phyloP scores from a whole-genome alignment of 2,888 invertebrate genomes.

The Tolmerus cingulatus region DNA sequence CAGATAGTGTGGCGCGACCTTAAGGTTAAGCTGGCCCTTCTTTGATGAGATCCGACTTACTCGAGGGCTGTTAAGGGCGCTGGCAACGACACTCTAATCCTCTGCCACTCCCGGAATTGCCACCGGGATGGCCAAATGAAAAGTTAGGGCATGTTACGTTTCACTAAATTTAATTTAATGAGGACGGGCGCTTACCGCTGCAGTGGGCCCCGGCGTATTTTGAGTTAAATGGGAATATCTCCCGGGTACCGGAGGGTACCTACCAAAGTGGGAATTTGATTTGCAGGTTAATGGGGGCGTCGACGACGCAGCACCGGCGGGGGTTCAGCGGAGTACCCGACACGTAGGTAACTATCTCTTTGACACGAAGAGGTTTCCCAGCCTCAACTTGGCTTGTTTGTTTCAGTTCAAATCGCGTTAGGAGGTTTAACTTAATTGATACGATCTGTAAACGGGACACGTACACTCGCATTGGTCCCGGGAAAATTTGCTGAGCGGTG shows the following conservation, averaged over 20 bases:
- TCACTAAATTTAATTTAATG: constrained; percentile 40
- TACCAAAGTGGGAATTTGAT: neutral
- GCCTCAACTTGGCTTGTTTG: neutral
- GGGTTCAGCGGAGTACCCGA: neutral
- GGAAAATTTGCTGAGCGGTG: neutral
- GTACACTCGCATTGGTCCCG: neutral
- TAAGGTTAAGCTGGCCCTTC: neutral
- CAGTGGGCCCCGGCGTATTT: neutral
- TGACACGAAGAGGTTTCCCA: neutral
- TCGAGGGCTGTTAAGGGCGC: constrained; percentile 11
- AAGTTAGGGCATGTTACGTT: constrained; percentile 34
- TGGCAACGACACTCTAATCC: constrained; percentile 35
- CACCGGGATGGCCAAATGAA: constrained; percentile 37
- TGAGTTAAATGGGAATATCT: neutral
- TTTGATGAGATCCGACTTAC: constrained; percentile 19
- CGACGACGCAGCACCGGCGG: neutral
- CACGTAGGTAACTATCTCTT: neutral
- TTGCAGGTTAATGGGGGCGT: constrained; percentile 3
- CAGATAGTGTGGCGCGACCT: neutral
- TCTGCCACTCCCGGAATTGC: neutral
- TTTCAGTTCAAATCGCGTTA: neutral
- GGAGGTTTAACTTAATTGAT: neutral
- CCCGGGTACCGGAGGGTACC: neutral
- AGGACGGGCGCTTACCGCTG: neutral
- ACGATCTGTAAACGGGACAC: neutral